phyloP scores from a whole-genome alignment of 2,888 invertebrate genomes.

The Cataglyphis altisquamis region DNA sequence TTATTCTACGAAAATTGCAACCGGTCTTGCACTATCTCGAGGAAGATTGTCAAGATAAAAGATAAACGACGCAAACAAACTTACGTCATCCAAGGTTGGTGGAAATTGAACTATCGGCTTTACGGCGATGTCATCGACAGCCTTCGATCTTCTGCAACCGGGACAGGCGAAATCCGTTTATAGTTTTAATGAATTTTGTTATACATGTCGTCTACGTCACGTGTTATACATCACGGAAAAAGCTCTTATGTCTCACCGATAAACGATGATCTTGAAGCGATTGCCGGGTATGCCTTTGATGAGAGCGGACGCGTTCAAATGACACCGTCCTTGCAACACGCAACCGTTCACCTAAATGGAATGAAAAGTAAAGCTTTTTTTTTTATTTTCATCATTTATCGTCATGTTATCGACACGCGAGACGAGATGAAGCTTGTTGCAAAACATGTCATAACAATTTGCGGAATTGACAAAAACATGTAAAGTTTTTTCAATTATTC shows the following conservation, averaged over 20 bases:
- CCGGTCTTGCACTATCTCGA: neutral
- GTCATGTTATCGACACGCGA: neutral
- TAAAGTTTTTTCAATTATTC: neutral
- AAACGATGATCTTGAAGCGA: constrained; percentile 93
- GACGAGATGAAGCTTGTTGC: neutral
- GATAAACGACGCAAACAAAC: constrained; percentile 75
- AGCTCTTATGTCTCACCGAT: constrained; percentile 89
- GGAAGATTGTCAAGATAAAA: neutral
- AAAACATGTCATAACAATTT: neutral
- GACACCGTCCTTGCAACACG: constrained; percentile 97
- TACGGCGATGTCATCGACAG: constrained; percentile 94
- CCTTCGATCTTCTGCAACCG: constrained; percentile 90
- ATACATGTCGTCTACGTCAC: constrained; percentile 29
- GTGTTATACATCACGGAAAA: constrained; percentile 17
- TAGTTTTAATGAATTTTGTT: constrained; percentile 53
- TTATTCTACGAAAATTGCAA: constrained; percentile 12
- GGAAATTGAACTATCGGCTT: constrained; percentile 96
- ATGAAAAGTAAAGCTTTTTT: constrained; percentile 10
- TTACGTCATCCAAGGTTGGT: constrained; percentile 93
- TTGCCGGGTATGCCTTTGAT: constrained; percentile 96
- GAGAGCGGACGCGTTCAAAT: constrained; percentile 97
- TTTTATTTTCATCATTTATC: neutral
- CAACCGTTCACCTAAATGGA: constrained; percentile 94
- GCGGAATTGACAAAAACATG: neutral
- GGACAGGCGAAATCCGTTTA: constrained; percentile 47